Evolutionary conservation across 2,888 invertebrate genomes (phyloP).

Genomic region (Chorisops tibialis): DNA sequence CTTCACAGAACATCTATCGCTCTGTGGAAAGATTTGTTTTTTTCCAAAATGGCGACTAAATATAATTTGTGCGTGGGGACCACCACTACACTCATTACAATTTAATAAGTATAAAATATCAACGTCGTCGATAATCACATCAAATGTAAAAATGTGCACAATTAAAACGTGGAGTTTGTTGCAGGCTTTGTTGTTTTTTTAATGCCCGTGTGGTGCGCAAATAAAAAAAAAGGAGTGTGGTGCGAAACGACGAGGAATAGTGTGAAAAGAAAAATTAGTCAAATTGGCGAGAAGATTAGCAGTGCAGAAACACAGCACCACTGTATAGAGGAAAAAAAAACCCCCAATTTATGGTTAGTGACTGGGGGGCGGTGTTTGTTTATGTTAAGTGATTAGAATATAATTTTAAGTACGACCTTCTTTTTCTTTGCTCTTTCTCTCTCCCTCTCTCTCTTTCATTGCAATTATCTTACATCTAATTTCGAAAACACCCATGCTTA

Average conservation of each 20-base stretch:
- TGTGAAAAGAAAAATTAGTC: no score
- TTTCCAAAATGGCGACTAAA: constrained; percentile 16
- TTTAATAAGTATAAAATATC: no score
- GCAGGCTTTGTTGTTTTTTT: no score
- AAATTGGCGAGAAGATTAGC: no score
- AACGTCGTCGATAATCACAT: no score
- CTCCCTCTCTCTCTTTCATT: constrained; percentile 20
- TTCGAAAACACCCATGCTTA: not conserved
- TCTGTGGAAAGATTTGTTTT: not conserved
- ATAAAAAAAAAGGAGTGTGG: no score
- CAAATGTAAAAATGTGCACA: no score
- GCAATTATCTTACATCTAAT: not conserved
- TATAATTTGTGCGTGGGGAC: constrained; percentile 20
- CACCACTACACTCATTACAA: not conserved
- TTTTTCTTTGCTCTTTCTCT: constrained; percentile 13
- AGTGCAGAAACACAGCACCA: not conserved
- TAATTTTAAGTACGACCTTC: constrained; percentile 21
- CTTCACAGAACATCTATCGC: no score
- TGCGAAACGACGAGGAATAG: no score
- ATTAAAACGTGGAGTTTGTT: no score
- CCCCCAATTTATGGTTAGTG: not conserved
- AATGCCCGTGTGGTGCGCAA: no score
- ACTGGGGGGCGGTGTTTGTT: constrained; percentile 25
- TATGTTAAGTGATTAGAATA: constrained; percentile 21
- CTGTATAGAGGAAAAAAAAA: constrained; percentile 2